A percentile compares a stretch with the other conserved stretches of the same genome.
These are phyloP conservation scores for Drosophila koepferae DNA, from an alignment of 2,888 invertebrate genomes.

Conservation along the genomic window DNA sequence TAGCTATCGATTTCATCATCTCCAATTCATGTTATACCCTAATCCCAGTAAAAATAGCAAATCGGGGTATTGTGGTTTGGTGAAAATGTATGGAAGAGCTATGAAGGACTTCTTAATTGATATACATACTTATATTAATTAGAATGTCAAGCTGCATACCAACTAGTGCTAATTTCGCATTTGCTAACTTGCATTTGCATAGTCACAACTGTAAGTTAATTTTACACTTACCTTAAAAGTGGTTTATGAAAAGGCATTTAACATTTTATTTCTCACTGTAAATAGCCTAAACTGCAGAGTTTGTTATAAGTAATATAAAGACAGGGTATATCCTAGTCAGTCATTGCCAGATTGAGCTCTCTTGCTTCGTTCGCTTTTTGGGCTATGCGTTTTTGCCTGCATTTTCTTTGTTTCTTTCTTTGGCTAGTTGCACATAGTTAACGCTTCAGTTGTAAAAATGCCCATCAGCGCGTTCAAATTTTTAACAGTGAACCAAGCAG, in stretches of 20 bases:
- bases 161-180: too few species aligned
- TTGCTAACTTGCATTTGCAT: too few species aligned
- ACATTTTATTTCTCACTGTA: too few species aligned
- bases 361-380: neutral
- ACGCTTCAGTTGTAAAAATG: conserved; percentile 79
- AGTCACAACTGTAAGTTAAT: too few species aligned
- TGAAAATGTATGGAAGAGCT: too few species aligned
- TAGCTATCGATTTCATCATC: conserved; percentile 31
- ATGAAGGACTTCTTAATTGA: too few species aligned
- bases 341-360: neutral
- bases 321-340: neutral
- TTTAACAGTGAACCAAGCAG: conserved; percentile 53
- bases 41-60: too few species aligned
- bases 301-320: neutral
- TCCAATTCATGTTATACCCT: neutral
- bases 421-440: conserved; percentile 72
- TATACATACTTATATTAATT: neutral
- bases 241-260: too few species aligned
- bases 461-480: conserved; percentile 76
- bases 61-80: neutral
- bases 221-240: too few species aligned
- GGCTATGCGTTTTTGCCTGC: neutral
- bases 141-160: neutral
- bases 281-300: too few species aligned
- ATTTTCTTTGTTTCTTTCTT: conserved; percentile 27